Evolutionary conservation across 2,888 invertebrate genomes (phyloP), one percentile per base, ranked within the genome.

Genomic region (Tiliacea citrago): DNA sequence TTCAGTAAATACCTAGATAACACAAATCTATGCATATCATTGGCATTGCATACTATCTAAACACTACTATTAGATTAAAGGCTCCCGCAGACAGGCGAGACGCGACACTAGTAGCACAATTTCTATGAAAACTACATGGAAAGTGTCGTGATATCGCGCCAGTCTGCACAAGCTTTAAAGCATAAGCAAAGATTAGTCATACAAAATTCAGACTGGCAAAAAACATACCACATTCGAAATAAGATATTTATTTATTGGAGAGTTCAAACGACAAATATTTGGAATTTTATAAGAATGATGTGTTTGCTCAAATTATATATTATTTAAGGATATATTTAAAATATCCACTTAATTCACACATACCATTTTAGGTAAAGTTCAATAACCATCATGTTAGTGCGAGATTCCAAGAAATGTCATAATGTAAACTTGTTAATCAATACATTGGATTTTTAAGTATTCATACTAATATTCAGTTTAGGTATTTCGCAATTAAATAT

Each of bases 231-330:
- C n/a, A 61, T 24, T 57, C 3, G 47, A 76, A 60, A 73, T 63
- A 60, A 42, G 57, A 53, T 63, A 63, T 77, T 63, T 77, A 35
- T 76, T 62, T 73, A 55, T 79, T 73, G 49, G 65, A 84, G 67
- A 82, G 75, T 73, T 67, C 21, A 29, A 73, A 67, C 24, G 67
- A 62, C 51, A 73, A 81, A 68, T 81, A 71, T 75, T 79, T 76
- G 62, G 60, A 69, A 80, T 73, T 75, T 82, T 68, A 63, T 67
- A 1, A 68, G 62, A 71, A 78, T 79, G 71, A 81, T 51, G 69
- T 74, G 84, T 86, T 72, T 67, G 55, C 55, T 67, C n/a, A 72
- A 78, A 76, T 9, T 58, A 58, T 58, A 75, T 70, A 77, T 71
- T 66, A 24, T 51, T 21, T 42, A 49, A 63, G 24, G n/a, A 74